Base-by-base conservation (phyloP, 2,888 invertebrate genomes). In the Conomelus anceps region DNA sequence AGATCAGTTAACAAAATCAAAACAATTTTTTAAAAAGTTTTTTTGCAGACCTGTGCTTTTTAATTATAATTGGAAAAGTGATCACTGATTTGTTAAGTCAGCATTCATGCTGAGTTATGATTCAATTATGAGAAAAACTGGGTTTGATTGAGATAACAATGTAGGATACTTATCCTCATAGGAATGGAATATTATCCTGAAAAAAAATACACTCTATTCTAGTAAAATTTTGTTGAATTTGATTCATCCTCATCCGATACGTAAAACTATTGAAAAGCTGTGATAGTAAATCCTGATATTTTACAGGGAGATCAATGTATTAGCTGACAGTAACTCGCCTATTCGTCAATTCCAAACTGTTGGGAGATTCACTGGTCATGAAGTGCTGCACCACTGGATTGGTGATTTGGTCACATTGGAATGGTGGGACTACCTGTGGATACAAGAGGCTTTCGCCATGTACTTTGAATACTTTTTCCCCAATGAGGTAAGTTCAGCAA, bases 361-460 rank as follows among this genome's bases (percentile, higher is more conserved):
- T 22, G 91, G 92, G 0, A 91, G 91, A 13, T 91, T 92, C 11
- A 93, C 95, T 22, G 93, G 94, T 3, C 95, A 95, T 91, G 95
- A 95, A 92, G 93, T 95, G 22, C 94, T 94, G 0, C 95, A 95
- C 91, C 95, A 94, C 90, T 94, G 94, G 94, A 94, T 94, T 90
- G 94, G 94, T 11, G 93, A 94, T 91, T 90, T 93, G 9, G 93
- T 93, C n/a, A 93, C 92, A 26, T 92, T 93, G 1, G 63, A 91
- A 85, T 93, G 93, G 93, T 94, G 94, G 94, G 91, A 92, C 3
- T 93, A 93, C 89, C 90, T 93, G 0, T 94, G 94, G 94, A 90
- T 94, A 7, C 94, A 93, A 89, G 94, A 94, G 92, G 95, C 95
- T 3, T 95, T 95, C 91, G 95, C 95, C 13, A 93, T 92, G 84